phyloP scores from a whole-genome alignment of 2,888 invertebrate species.

The Oasisia sp. region DNA sequence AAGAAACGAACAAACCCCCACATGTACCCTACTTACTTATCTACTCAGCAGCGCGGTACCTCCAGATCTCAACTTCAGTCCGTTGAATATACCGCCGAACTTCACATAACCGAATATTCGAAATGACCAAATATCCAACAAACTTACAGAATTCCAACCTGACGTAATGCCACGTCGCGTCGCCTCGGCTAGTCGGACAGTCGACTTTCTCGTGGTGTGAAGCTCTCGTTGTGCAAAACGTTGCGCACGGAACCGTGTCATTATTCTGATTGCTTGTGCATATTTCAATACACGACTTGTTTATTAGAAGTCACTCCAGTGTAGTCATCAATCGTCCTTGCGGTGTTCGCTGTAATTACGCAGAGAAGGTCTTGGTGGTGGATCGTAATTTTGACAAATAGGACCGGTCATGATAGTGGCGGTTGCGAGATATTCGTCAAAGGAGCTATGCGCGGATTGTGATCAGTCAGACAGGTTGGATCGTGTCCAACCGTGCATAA shows the following conservation, averaged over 20 bases:
- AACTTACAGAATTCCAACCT: not conserved
- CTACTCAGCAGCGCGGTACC: not conserved
- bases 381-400: not conserved
- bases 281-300: not conserved
- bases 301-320: not conserved
- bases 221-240: not conserved
- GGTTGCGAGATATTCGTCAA: not conserved
- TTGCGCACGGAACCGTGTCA: not conserved
- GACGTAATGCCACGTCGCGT: not conserved
- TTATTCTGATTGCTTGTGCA: not conserved
- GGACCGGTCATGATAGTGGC: not conserved
- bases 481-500: not conserved
- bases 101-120: not conserved
- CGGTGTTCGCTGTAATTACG: not conserved
- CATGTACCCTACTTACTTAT: too few species aligned
- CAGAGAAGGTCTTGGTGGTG: not conserved
- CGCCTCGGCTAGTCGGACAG: not conserved
- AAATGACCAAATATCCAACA: not conserved
- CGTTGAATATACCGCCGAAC: not conserved
- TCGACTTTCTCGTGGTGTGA: not conserved
- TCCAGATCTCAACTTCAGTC: not conserved
- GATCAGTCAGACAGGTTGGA: not conserved
- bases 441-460: not conserved
- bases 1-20: too few species aligned
- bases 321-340: not conserved